These are phyloP conservation scores for Tragopan temminckii DNA, from an alignment of 2,797 vertebrate genomes.

Conservation along the genomic window DNA sequence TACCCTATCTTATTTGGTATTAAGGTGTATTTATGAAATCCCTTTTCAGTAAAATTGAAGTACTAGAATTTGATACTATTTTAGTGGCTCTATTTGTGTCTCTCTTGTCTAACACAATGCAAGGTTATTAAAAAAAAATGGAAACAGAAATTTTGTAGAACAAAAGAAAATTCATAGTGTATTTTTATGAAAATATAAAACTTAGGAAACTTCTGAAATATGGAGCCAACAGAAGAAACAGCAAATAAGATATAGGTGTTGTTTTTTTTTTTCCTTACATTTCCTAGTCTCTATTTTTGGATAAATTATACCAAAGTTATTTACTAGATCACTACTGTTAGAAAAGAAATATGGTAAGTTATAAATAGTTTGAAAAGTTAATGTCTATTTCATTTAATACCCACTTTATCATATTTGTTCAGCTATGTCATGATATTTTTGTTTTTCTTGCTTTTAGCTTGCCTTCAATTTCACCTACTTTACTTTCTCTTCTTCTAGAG, in stretches of 20 bases:
- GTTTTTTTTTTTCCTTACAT: background rate
- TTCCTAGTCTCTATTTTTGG: background rate
- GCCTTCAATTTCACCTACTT: background rate
- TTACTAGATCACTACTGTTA: background rate
- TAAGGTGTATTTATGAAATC: background rate
- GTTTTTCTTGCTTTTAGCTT: background rate
- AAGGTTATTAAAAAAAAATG: background rate
- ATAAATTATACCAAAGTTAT: background rate
- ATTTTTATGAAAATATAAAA: background rate
- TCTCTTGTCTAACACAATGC: background rate
- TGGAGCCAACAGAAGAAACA: background rate
- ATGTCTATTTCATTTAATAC: background rate
- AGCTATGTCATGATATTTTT: background rate
- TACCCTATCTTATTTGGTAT: background rate
- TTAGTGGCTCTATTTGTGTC: background rate
- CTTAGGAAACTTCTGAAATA: background rate
- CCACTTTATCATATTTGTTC: background rate
- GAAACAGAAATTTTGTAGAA: background rate
- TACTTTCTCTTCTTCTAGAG: background rate
- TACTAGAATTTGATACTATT: background rate
- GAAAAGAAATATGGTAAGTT: background rate
- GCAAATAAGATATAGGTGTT: background rate
- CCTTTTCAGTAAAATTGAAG: background rate
- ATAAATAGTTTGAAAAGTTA: background rate
- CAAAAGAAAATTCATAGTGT: background rate